These are phyloP conservation scores for Taeniopygia guttata DNA, from an alignment of 2,797 vertebrate species.

Conservation along the genomic window DNA sequence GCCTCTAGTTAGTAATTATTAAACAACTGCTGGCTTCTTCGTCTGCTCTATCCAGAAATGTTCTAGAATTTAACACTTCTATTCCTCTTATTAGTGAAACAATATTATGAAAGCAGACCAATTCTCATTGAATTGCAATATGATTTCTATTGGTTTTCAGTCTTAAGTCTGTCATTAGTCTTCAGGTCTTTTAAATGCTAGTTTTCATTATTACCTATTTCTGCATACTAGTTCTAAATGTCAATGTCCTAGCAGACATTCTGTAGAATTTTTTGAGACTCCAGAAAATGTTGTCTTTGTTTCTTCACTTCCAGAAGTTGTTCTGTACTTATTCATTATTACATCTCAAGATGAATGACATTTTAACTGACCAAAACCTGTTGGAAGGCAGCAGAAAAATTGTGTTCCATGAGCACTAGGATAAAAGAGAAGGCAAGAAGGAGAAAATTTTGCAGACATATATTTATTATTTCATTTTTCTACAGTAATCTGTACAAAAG, in stretches of 20 bases:
- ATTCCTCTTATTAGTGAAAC: background rate
- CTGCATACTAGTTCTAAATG: background rate
- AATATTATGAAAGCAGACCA: background rate
- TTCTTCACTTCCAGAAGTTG: background rate
- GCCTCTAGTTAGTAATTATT: background rate
- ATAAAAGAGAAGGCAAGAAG: background rate
- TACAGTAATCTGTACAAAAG: background rate
- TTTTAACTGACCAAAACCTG: background rate
- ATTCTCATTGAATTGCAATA: background rate
- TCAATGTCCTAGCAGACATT: background rate
- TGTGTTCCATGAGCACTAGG: background rate
- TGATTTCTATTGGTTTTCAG: background rate
- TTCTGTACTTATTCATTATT: background rate
- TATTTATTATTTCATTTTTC: conserved; percentile 1
- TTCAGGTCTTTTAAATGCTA: background rate
- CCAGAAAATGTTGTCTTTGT: background rate
- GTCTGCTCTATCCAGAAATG: background rate
- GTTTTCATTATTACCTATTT: background rate
- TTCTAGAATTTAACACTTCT: background rate
- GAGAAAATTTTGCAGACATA: background rate
- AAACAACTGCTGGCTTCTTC: background rate
- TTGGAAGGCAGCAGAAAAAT: background rate
- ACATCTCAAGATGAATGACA: background rate
- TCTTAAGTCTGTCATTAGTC: background rate
- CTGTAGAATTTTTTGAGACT: background rate